Evolutionary conservation across 30 jellyfish, hydroid and myxozoan species (phyloP), one percentile per base, ranked within the genome.

Genomic region (Cassiopea andromeda): DNA sequence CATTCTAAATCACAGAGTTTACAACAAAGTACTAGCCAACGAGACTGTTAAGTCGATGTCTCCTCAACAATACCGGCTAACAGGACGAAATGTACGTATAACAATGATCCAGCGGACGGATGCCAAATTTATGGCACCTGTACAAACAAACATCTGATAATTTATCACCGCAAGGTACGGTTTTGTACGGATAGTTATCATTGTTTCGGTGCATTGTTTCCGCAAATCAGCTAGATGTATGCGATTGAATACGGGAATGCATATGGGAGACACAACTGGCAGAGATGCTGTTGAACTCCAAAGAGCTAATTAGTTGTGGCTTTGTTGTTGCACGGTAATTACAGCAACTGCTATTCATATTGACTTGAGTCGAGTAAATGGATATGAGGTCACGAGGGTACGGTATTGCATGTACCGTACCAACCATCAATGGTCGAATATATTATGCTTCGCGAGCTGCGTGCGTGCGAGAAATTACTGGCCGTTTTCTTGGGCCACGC

Each of bases 231-330:
- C 79, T 5, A 75, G 87, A 75, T 73, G 87, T 64, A 27, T 74
- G 77, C 89, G 70, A 9, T 38, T 38, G 70, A 77, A 77, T 3
- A 13, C 38, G 87, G 84, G 57, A 60, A 43, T 45, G 66, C 89
- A n/a, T 89, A 13, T 1, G 94, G 84, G 94, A 78, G 89, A 87
- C 49, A 76, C 94, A 87, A 87, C 89, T 72, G 88, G 64, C 75
- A 48, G 46, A 47, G 84, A 12, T 60, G 94, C 70, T 60, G 60
- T 77, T 49, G 64, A 64, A 87, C 89, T 78, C 81, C 19, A 48
- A 87, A 75, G 94, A 66, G 94, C 94, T 87, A 87, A 87, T 87
- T 87, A 87, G 80, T 44, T 43, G 77, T 2, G 1, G 64, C 77
- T 17, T 61, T 67, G 84, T 75, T n/a, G n/a, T 15, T 59, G 77